phyloP scores from a whole-genome alignment of 2,797 vertebrate genomes.

The Vultur gryphus region DNA sequence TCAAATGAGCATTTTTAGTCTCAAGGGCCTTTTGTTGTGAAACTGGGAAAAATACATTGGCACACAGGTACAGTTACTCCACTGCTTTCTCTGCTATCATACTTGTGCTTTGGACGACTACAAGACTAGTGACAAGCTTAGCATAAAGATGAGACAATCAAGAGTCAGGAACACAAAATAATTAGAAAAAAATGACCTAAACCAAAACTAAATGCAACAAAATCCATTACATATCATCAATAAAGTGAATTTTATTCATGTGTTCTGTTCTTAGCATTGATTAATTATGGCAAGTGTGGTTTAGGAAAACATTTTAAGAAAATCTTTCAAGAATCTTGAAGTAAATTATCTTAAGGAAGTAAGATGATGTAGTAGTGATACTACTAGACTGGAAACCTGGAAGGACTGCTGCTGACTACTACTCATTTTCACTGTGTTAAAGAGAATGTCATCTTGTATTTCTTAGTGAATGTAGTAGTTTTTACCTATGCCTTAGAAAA shows the following conservation, averaged over 20 bases:
- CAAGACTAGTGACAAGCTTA: neutral
- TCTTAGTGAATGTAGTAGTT: neutral
- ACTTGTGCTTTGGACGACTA: neutral
- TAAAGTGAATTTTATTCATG: neutral
- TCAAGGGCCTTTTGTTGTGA: neutral
- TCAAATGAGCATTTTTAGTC: neutral
- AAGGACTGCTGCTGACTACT: neutral
- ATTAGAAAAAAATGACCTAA: neutral
- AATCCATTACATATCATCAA: neutral
- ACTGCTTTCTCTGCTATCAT: neutral
- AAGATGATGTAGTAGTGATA: neutral
- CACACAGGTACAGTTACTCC: neutral
- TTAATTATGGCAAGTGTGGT: neutral
- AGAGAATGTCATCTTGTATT: neutral
- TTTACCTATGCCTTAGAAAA: neutral
- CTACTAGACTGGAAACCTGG: neutral
- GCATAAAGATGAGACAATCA: neutral
- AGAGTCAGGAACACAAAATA: neutral
- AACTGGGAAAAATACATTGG: neutral
- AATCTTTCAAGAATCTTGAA: neutral
- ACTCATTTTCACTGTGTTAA: neutral
- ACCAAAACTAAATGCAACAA: neutral
- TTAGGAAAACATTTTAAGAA: neutral
- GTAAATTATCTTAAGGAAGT: neutral
- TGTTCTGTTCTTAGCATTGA: neutral